A percentile compares a stretch with the other conserved stretches of the same genome.
These are phyloP conservation scores for Eumeta japonica DNA, from an alignment of 1,140 invertebrate genomes.

Conservation along the genomic window DNA sequence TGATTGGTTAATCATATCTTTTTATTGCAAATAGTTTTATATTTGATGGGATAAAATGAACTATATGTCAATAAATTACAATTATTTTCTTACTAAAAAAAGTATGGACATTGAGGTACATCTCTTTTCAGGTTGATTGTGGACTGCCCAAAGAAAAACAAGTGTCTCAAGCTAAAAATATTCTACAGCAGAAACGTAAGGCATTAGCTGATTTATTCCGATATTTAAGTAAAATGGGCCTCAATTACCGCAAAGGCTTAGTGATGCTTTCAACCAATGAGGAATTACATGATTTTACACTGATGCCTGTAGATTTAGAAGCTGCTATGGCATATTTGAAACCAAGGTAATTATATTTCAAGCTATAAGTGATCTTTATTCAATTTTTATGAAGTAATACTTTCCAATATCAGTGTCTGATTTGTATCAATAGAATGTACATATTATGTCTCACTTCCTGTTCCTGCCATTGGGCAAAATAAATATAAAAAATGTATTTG, in stretches of 20 bases:
- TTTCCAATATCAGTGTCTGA: no score
- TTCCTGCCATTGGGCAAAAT: no score
- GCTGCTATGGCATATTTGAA: conserved; percentile 53
- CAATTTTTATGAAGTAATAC: no score
- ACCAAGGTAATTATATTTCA: conserved; percentile 33
- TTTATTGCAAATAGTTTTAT: no score
- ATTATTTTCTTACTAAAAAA: no score
- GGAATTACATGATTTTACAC: conserved; percentile 50
- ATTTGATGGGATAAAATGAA: no score
- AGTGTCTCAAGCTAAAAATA: conserved; percentile 75
- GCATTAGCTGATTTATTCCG: conserved; percentile 83
- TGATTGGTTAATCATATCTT: no score
- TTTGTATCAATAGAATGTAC: no score
- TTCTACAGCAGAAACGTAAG: conserved; percentile 81
- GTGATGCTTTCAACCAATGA: conserved; percentile 47
- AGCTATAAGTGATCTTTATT: no score
- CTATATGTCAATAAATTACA: no score
- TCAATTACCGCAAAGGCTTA: conserved; percentile 79
- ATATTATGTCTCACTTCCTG: no score
- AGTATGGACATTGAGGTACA: no score
- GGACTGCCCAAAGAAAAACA: conserved; percentile 71
- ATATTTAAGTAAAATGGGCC: conserved; percentile 66
- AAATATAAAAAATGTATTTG: background rate
- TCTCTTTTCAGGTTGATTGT: conserved; percentile 61
- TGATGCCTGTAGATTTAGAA: conserved; percentile 63